Evolutionary conservation across 2,888 invertebrate genomes (phyloP), one percentile per base, ranked within the genome.

Genomic region (Onchidella celtica): DNA sequence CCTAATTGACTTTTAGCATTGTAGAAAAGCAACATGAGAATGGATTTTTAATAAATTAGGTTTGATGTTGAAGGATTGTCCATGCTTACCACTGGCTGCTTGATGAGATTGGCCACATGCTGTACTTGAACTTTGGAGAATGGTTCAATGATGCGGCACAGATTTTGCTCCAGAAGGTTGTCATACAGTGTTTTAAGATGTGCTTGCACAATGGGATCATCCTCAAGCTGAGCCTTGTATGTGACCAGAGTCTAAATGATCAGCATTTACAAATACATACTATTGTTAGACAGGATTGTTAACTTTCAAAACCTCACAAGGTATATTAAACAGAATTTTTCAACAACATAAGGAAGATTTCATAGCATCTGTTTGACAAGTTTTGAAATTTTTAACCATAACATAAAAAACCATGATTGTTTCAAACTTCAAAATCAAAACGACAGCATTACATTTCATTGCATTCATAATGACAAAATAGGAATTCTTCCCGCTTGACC

Each of bases 141-240:
- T 0, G 99, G 99, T 94, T 99, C 99, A 86, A 99, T 99, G 89
- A 99, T 97, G 86, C 99, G 96, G 94, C 98, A 98, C 89, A 99
- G 95, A 95, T 99, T 99, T 94, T 99, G 99, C 94, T 99, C 99
- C 93, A 99, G 94, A 97, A 99, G 98, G 87, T 97, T 98, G 92
- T 99, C 99, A 92, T 99, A 99, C 57, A 99, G 94, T 21, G 99
- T 97, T 84, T 97, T 97, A 87, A 99, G 96, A 94, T 99, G 99
- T 88, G 98, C 98, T 91, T 97, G 95, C 4, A 99, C 98, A 83
- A 99, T 99, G 77, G 97, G 96, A 94, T 99, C 99, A 90, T 98
- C 97, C 91, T 97, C 97, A 79, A 99, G 94, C 94, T 99, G 97
- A 81, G 95, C 95, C 90, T 97, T 96, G 93, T 96, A 99, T 55